phyloP scores from a whole-genome alignment of 1,140 invertebrate genomes.

The Micrasema minimum region DNA sequence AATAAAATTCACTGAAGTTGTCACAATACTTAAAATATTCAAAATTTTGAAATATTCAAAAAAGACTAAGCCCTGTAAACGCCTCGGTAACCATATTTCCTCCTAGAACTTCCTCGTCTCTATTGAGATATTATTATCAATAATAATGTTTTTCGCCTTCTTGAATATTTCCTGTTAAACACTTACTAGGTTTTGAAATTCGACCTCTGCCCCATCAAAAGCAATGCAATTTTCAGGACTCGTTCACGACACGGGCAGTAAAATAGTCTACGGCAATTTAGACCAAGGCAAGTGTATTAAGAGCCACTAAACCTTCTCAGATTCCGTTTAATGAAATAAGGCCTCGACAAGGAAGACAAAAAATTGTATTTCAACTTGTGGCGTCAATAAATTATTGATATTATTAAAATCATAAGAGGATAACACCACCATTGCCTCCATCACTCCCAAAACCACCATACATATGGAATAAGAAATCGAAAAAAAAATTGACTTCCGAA shows the following conservation, averaged over 20 bases:
- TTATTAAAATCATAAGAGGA: not conserved
- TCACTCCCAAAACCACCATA: not conserved
- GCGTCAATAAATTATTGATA: not conserved
- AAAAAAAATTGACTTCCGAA: too few species aligned
- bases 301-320: not conserved
- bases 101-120: too few species aligned
- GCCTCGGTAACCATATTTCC: too few species aligned
- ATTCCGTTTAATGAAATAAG: constrained; percentile 13
- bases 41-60: too few species aligned
- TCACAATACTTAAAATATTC: too few species aligned
- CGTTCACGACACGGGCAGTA: constrained; percentile 11
- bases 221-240: constrained; percentile 30
- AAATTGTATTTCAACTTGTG: not conserved
- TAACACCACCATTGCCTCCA: not conserved
- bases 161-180: too few species aligned
- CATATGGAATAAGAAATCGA: too few species aligned
- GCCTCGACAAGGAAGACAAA: not conserved
- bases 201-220: constrained; percentile 3
- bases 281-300: not conserved
- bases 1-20: too few species aligned
- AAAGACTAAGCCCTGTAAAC: too few species aligned
- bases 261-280: constrained; percentile 24
- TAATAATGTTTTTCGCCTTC: too few species aligned
- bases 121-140: too few species aligned
- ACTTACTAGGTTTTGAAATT: too few species aligned